Evolutionary conservation across 1,140 invertebrate genomes (phyloP).

Genomic region (Aphaenogaster ashmeadi): DNA sequence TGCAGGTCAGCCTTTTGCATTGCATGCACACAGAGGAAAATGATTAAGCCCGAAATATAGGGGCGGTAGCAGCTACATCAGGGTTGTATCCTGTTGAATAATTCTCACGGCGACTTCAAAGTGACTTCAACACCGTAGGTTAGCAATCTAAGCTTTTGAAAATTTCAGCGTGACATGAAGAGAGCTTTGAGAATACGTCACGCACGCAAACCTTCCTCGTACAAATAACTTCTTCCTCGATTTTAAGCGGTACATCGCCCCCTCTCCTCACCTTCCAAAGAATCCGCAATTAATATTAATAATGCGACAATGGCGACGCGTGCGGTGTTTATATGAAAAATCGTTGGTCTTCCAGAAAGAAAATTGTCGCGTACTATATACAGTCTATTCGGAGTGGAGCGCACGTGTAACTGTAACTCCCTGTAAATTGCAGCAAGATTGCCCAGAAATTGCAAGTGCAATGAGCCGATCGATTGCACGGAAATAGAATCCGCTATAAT

Average conservation of each 20-base stretch:
- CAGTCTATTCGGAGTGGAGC: neutral
- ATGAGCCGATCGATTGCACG: slow-evolving; percentile 33
- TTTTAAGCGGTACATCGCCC: neutral
- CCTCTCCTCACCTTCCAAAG: neutral
- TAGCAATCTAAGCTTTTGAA: slow-evolving; percentile 59
- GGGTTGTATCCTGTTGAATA: slow-evolving; percentile 59
- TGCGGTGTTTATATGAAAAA: neutral
- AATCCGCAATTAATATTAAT: neutral
- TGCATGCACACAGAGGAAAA: slow-evolving; percentile 32
- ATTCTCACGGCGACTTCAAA: slow-evolving; percentile 56
- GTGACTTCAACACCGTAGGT: slow-evolving; percentile 42
- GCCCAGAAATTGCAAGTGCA: slow-evolving; percentile 40
- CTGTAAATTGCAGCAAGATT: slow-evolving; percentile 40
- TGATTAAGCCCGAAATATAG: slow-evolving; percentile 57
- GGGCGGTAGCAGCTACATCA: slow-evolving; percentile 17
- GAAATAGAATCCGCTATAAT: slow-evolving; percentile 45
- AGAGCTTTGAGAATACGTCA: slow-evolving; percentile 35
- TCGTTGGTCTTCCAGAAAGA: neutral
- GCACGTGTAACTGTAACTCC: slow-evolving; percentile 12
- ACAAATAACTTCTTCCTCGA: neutral
- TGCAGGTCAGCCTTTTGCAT: slow-evolving; percentile 48
- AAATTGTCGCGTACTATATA: neutral
- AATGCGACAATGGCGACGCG: neutral
- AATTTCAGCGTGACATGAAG: slow-evolving; percentile 37
- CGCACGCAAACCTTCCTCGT: neutral